Percentiles rank a stretch among this genome's conserved stretches.
Evolutionary conservation across 2,888 invertebrate genomes (phyloP).

Genomic region (Agrypnus murinus): DNA sequence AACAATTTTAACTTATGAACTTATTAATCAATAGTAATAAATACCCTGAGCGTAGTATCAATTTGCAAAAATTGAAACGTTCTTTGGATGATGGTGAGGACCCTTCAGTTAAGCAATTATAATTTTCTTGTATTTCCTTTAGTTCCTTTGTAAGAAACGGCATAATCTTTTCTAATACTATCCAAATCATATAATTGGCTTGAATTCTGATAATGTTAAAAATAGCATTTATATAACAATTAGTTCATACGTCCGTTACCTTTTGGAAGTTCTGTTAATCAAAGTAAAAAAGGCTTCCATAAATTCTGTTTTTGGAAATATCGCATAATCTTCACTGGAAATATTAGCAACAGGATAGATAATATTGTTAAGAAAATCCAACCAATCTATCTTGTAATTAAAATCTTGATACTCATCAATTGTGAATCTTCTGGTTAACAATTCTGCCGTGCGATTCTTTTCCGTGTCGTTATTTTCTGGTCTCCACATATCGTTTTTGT

Average conservation of each 20-base stretch:
- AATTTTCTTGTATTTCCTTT: slow-evolving; percentile 1
- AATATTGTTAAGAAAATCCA: slow-evolving; percentile 30
- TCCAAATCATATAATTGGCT: slow-evolving; percentile 49
- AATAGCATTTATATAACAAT: too few relatives aligned
- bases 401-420: slow-evolving; percentile 23
- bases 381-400: slow-evolving; percentile 29
- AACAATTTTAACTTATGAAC: too few relatives aligned
- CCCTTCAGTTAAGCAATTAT: neutral
- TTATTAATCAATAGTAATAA: too few relatives aligned
- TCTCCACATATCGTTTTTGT: neutral
- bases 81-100: neutral
- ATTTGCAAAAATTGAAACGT: slow-evolving; percentile 30
- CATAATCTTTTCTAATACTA: slow-evolving; percentile 25
- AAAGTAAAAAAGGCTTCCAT: slow-evolving; percentile 17
- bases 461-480: neutral
- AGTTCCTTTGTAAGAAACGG: slow-evolving; percentile 21
- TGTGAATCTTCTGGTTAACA: slow-evolving; percentile 18
- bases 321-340: slow-evolving; percentile 23
- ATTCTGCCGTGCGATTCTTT: neutral
- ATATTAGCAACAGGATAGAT: slow-evolving; percentile 23
- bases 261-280: slow-evolving; percentile 36
- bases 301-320: slow-evolving; percentile 20
- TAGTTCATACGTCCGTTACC: slow-evolving; percentile 12
- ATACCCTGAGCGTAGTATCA: slow-evolving; percentile 5
- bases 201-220: slow-evolving; percentile 35